These are phyloP conservation scores for Oikopleura dioica DNA, from an alignment of 23 tunicate species.

Conservation along the genomic window DNA sequence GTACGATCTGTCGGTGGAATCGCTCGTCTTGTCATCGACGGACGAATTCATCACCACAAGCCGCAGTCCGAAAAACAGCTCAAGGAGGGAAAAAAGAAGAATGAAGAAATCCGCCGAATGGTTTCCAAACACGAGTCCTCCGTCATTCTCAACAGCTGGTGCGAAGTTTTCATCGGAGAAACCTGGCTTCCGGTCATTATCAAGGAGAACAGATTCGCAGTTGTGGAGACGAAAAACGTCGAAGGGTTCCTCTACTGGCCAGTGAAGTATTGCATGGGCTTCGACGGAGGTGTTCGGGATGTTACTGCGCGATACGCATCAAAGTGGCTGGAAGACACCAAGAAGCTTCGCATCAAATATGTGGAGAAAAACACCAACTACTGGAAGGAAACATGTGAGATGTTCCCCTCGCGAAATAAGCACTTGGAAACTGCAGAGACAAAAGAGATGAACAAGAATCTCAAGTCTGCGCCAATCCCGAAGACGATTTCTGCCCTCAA, in stretches of 20 bases:
- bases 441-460: constrained; percentile 21
- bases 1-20: no score
- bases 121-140: background rate
- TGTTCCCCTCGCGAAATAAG: constrained; percentile 7
- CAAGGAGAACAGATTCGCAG: background rate
- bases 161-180: background rate
- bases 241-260: background rate
- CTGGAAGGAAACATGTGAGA: background rate
- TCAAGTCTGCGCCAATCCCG: constrained; percentile 47
- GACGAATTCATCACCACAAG: no score
- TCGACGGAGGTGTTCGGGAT: constrained; percentile 26
- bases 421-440: constrained; percentile 27
- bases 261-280: background rate
- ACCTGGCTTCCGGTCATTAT: background rate
- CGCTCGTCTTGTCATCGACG: no score
- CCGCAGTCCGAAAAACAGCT: background rate
- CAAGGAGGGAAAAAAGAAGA: background rate
- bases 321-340: constrained; percentile 58
- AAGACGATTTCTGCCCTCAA: constrained; percentile 32
- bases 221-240: background rate
- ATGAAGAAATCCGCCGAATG: background rate
- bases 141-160: background rate
- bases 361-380: constrained; percentile 23
- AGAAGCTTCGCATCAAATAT: constrained; percentile 30
- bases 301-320: constrained; percentile 63